Evolutionary conservation across 2,888 invertebrate species (phyloP), one percentile per base, ranked within the genome.

Genomic region (Pyrocoelia pectoralis): DNA sequence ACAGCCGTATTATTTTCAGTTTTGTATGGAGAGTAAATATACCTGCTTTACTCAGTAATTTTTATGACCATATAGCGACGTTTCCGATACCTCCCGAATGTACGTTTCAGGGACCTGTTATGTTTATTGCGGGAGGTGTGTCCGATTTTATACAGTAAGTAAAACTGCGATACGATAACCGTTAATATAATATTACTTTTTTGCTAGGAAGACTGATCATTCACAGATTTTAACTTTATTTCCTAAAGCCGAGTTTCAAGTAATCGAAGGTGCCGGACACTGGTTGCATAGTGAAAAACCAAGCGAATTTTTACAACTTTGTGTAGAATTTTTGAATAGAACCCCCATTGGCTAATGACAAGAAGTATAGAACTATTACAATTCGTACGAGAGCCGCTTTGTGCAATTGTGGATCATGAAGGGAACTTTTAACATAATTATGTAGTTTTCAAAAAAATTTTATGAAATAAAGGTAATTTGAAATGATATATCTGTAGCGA

Each of bases 221-320:
- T 80, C 82, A 4, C 82, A 82, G 61, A 93, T 95, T 60, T 83
- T 85, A 74, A 84, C 86, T 66, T 81, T 91, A 58, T 95, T 95
- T 76, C 92, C 94, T 0, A 79, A 84, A 6, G 90, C 91, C 0
- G 82, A 88, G 67, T 85, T 95, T 73, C 79, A 84, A 49, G 89
- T 88, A 70, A 86, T 96, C 54, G 85, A 88, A 51, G 92, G 90
- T 33, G 93, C 97, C 3, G 95, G 95, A 0, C 98, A 98, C 80
- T 94, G 97, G 93, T 89, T 97, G 0, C 98, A 98, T 79, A 90
- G 93, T 68, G 97, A 98, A 67, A 92, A 95, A 77, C 95, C 97
- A 0, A 81, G 84, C 5, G 88, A 90, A 69, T 95, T 96, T 79
- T 79, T 94, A 18, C 84, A 88, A 53, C 72, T 84, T 54, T 83